These are phyloP conservation scores for Dasypus novemcinctus DNA, from an alignment of 2,113 vertebrate genomes.

Conservation along the genomic window DNA sequence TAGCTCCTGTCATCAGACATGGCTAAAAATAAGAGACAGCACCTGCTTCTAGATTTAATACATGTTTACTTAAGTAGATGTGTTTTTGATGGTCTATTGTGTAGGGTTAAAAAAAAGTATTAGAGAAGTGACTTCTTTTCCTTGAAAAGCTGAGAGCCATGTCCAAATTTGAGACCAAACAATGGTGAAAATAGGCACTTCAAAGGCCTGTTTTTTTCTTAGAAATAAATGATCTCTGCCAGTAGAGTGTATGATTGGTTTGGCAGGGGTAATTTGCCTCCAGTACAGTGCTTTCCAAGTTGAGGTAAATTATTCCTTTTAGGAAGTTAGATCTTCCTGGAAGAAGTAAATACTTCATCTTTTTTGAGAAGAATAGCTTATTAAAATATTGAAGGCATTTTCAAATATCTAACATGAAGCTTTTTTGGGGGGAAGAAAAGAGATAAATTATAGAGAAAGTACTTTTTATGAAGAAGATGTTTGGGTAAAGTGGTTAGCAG, in stretches of 20 bases:
- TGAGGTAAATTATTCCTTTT: constrained; percentile 46
- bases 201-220: neutral
- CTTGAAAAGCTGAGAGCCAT: neutral
- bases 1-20: neutral
- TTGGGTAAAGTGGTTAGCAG: neutral
- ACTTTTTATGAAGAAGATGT: neutral
- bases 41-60: constrained; percentile 18
- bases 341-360: constrained; percentile 52
- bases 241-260: neutral
- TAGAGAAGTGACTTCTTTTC: neutral
- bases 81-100: neutral
- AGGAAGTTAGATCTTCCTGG: constrained; percentile 15
- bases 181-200: constrained; percentile 36
- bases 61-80: constrained; percentile 31
- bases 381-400: constrained; percentile 36
- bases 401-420: constrained; percentile 1
- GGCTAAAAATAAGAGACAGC: constrained; percentile 52
- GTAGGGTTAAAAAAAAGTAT: neutral
- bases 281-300: constrained; percentile 9
- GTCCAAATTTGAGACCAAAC: constrained; percentile 2
- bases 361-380: constrained; percentile 27
- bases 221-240: constrained; percentile 5
- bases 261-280: constrained; percentile 20
- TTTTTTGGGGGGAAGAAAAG: neutral
- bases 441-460: neutral